phyloP scores from a whole-genome alignment of 2,888 invertebrate genomes.

The Halocaridina rubra region DNA sequence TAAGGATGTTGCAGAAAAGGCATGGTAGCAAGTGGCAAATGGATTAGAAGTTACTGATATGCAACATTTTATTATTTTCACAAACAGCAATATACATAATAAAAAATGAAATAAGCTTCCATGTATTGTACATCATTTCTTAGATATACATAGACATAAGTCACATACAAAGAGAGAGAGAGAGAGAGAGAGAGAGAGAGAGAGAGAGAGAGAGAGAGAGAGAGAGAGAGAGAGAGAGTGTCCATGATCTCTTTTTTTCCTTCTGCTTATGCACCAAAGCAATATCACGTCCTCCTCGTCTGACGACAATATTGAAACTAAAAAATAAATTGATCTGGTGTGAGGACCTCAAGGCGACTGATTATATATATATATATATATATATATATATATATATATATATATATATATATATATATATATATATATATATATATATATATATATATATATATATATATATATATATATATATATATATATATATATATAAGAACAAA shows the following conservation, averaged over 20 bases:
- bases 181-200: neutral
- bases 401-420: conserved; percentile 8
- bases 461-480: neutral
- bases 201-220: neutral
- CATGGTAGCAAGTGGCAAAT: conserved; percentile 12
- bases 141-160: neutral
- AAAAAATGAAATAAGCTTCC: neutral
- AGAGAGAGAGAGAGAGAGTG: neutral
- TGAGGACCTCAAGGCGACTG: no score
- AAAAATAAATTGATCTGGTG: no score
- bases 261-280: neutral
- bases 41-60: neutral
- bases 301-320: neutral
- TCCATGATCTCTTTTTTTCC: no score
- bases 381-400: conserved; percentile 8
- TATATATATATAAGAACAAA: no score
- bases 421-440: neutral
- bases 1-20: neutral
- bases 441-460: neutral
- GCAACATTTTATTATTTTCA: conserved; percentile 3
- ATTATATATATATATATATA: neutral
- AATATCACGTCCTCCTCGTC: neutral
- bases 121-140: neutral
- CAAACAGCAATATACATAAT: neutral
- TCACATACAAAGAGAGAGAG: neutral